Percentiles rank a stretch among this genome's conserved stretches.
These are phyloP conservation scores for Melanotaenia boesemani DNA, from an alignment of 2,797 vertebrate genomes.

Conservation along the genomic window DNA sequence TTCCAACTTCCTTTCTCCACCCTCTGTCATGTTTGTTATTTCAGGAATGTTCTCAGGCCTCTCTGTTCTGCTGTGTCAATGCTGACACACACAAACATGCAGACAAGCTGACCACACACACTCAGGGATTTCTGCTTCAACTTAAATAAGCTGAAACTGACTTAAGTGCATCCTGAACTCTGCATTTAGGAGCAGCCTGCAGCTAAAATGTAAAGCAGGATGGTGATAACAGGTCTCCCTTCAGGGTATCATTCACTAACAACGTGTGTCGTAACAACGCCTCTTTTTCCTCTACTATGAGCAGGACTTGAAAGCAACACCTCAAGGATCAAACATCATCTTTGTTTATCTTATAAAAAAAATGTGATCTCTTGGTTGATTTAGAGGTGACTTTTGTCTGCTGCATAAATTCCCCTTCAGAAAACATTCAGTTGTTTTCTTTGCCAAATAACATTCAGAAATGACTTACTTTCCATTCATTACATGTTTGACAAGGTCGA, in stretches of 20 bases:
- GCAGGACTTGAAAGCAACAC: constrained; percentile 14
- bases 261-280: accelerated
- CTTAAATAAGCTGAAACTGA: constrained; percentile 10
- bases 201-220: constrained; percentile 7
- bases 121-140: neutral
- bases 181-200: constrained; percentile 6
- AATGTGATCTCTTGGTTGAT: neutral
- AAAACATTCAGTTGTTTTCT: neutral
- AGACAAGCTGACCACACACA: neutral
- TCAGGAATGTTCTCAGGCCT: constrained; percentile 73
- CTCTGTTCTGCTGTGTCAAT: constrained; percentile 67
- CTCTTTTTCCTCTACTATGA: constrained; percentile 19
- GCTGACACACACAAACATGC: constrained; percentile 11
- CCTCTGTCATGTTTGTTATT: constrained; percentile 57
- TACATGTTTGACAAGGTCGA: constrained; percentile 6
- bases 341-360: too few relatives aligned
- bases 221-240: constrained; percentile 16
- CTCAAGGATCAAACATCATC: neutral
- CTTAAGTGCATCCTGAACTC: neutral
- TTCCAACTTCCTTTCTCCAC: constrained; percentile 53
- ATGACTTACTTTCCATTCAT: neutral
- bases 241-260: constrained; percentile 16
- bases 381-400: too few relatives aligned
- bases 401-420: neutral
- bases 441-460: neutral